Evolutionary conservation across 2,797 vertebrate species (phyloP).

Genomic region (Melanotaenia trifasciata): DNA sequence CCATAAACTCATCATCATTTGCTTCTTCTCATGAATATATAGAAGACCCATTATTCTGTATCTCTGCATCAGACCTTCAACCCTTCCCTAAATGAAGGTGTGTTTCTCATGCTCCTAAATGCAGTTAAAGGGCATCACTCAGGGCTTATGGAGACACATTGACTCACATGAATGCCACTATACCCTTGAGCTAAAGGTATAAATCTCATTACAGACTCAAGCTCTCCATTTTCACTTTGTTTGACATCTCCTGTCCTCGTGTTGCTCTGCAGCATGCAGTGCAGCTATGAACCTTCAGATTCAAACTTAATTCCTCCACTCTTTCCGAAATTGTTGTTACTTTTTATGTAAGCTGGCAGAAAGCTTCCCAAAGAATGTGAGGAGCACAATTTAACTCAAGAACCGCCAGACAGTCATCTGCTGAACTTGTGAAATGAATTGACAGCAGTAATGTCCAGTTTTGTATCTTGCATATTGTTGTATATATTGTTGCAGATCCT

Average conservation of each 20-base stretch:
- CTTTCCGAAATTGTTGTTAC: slow-evolving; percentile 48
- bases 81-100: slow-evolving; percentile 20
- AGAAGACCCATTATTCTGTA: slow-evolving; percentile 50
- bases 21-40: slow-evolving; percentile 54
- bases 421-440: slow-evolving; percentile 54
- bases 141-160: slow-evolving; percentile 51
- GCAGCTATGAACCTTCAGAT: slow-evolving; percentile 18
- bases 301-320: slow-evolving; percentile 21
- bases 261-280: not conserved
- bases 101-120: slow-evolving; percentile 51
- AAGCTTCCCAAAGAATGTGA: slow-evolving; percentile 24
- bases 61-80: slow-evolving; percentile 32
- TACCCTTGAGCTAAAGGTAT: slow-evolving; percentile 53
- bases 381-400: slow-evolving; percentile 28
- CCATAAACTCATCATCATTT: slow-evolving; percentile 21
- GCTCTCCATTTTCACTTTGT: slow-evolving; percentile 42
- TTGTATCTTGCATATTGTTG: slow-evolving; percentile 19
- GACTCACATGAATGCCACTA: slow-evolving; percentile 46
- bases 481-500: slow-evolving; percentile 11
- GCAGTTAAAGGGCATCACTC: slow-evolving; percentile 59
- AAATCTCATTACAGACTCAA: slow-evolving; percentile 45
- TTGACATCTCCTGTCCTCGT: slow-evolving; percentile 25
- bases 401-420: slow-evolving; percentile 41
- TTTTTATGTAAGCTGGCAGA: slow-evolving; percentile 42
- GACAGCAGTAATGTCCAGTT: slow-evolving; percentile 16